These are phyloP conservation scores for Spodoptera littoralis DNA, from an alignment of 2,888 invertebrate species.

Conservation along the genomic window DNA sequence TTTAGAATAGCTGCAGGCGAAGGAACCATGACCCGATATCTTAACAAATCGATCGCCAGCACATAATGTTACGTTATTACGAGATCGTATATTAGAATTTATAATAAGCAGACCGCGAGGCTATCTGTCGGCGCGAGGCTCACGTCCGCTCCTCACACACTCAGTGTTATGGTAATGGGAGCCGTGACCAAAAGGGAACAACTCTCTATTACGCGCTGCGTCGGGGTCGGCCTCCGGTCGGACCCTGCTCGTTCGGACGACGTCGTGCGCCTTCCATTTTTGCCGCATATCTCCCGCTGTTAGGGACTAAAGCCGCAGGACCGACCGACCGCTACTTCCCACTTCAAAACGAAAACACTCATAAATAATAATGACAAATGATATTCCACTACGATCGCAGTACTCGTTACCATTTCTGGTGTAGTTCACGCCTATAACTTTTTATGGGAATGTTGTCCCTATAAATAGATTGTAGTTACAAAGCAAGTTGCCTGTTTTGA, in stretches of 20 bases:
- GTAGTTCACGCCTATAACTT: constrained; percentile 67
- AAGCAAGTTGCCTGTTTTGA: constrained; percentile 21
- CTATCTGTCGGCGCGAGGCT: constrained; percentile 52
- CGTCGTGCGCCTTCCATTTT: constrained; percentile 82
- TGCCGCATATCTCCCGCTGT: constrained; percentile 74
- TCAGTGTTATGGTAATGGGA: constrained; percentile 76
- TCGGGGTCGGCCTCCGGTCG: constrained; percentile 42
- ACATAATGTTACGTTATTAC: constrained; percentile 62
- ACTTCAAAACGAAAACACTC: constrained; percentile 68
- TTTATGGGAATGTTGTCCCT: constrained; percentile 68
- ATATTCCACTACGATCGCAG: constrained; percentile 63
- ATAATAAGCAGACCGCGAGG: constrained; percentile 67
- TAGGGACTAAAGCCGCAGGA: constrained; percentile 60
- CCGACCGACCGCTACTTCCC: constrained; percentile 59
- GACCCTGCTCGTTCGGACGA: constrained; percentile 50
- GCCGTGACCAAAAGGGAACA: constrained; percentile 77
- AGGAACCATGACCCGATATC: constrained; percentile 71
- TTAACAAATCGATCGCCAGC: constrained; percentile 73
- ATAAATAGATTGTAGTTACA: constrained; percentile 58
- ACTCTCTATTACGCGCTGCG: constrained; percentile 67
- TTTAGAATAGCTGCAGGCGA: constrained; percentile 48
- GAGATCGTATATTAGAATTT: constrained; percentile 71
- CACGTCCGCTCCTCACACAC: constrained; percentile 73
- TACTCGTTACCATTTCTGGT: constrained; percentile 65
- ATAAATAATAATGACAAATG: constrained; percentile 81